These are phyloP conservation scores for Epicampocera succincta DNA, from an alignment of 2,888 invertebrate genomes.

Conservation along the genomic window DNA sequence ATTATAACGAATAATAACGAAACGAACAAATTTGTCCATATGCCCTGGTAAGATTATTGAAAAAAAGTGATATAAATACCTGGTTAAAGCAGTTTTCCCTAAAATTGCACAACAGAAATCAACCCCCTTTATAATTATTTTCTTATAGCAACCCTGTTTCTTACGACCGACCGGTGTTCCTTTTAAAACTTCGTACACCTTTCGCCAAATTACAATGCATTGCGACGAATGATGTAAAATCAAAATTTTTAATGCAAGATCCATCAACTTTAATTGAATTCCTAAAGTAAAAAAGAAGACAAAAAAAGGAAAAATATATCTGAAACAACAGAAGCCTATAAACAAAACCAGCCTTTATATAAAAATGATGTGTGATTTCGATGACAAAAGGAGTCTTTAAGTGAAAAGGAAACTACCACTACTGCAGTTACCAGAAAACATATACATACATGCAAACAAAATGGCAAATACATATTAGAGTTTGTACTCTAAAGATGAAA, in stretches of 20 bases:
- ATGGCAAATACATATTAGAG: constrained; percentile 66
- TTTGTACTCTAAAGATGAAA: not conserved
- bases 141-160: constrained; percentile 33
- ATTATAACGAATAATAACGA: no score
- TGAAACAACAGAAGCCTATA: constrained; percentile 64
- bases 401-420: constrained; percentile 28
- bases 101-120: no score
- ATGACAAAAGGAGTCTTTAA: constrained; percentile 72
- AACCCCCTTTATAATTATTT: not conserved
- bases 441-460: constrained; percentile 34
- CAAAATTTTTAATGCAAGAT: constrained; percentile 58
- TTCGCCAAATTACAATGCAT: constrained; percentile 41
- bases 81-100: no score
- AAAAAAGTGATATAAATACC: no score
- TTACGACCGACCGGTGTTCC: constrained; percentile 41
- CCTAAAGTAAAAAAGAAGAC: constrained; percentile 30
- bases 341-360: constrained; percentile 63
- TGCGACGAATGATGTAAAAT: constrained; percentile 24
- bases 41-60: no score
- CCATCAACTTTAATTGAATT: constrained; percentile 68
- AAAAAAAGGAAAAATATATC: constrained; percentile 67
- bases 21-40: no score
- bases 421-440: constrained; percentile 24
- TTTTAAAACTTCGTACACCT: constrained; percentile 31
- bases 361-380: constrained; percentile 80